Conservation (phyloP, 1,140 invertebrate species). For the Protaetia brevitarsis region DNA sequence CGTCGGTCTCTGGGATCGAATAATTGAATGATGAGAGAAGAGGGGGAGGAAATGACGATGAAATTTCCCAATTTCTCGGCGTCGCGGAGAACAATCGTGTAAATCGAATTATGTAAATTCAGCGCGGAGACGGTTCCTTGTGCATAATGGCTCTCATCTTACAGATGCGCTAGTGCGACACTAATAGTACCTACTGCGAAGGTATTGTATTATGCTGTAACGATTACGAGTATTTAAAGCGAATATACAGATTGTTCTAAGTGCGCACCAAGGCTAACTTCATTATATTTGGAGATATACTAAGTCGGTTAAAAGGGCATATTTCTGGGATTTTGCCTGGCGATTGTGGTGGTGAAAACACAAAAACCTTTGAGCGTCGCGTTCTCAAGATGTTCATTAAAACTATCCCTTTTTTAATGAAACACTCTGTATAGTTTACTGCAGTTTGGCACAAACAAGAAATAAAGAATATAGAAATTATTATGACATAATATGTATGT, state of each 20-base stretch:
- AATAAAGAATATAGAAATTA: not conserved
- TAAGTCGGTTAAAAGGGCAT: not conserved
- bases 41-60: not conserved
- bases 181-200: no score
- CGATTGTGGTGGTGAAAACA: not conserved
- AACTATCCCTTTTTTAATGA: not conserved
- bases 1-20: not conserved
- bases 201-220: no score
- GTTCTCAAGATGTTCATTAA: not conserved
- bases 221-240: no score
- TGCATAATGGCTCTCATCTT: not conserved
- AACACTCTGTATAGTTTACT: not conserved
- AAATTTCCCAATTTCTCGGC: constrained; percentile 1
- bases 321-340: not conserved
- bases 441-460: not conserved
- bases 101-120: constrained; percentile 2
- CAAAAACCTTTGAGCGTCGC: not conserved
- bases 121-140: not conserved
- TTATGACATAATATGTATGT: not conserved
- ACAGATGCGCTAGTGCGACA: no score
- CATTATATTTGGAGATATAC: not conserved
- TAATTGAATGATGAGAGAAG: not conserved
- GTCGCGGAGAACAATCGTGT: not conserved
- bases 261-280: not conserved
- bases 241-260: not conserved